Evolutionary conservation across 2,888 invertebrate genomes (phyloP), one percentile per base, ranked within the genome.

Genomic region (Lutraria lutraria): DNA sequence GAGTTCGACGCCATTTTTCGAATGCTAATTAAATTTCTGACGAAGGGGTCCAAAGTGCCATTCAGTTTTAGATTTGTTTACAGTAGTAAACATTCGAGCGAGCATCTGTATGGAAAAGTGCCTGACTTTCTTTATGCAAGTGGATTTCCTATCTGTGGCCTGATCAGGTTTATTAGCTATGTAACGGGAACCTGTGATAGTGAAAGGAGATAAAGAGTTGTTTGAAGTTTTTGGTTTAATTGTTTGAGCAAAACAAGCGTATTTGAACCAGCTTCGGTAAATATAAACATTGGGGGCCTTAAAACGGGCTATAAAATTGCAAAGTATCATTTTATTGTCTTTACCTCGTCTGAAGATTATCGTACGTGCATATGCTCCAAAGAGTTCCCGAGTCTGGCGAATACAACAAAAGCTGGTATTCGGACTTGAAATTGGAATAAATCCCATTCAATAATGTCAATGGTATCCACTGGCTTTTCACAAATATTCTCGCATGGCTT

Each of bases 191-290:
- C 88, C 81, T 83, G 86, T 83, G 90, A 92, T 92, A 92, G 89
- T 90, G 90, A 92, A 86, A 86, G 81, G 31, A 89, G 92, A 92
- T 92, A 92, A 43, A 92, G 90, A 80, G 68, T 54, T 90, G 53
- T 92, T 92, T 92, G 92, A 92, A 81, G 90, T 90, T 68, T 21
- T n/a, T 21, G 68, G 29, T 90, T 92, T 92, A 83, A 90, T 89
- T 84, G 81, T 80, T 53, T 53, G 53, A 81, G 92, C 89, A 92
- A 92, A 89, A 86, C 83, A 43, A 89, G 90, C 60, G 80, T 88
- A 87, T 81, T 89, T 89, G 86, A 91, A 88, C 85, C 91, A 86
- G 91, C 84, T 84, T 83, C 63, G 86, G 86, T 80, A 88, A 89
- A 91, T 91, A 88, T 91, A 91, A 91, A 91, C 91, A 91, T 80